These are phyloP conservation scores for Arge pagana DNA, from an alignment of 2,888 invertebrate species.

Conservation along the genomic window DNA sequence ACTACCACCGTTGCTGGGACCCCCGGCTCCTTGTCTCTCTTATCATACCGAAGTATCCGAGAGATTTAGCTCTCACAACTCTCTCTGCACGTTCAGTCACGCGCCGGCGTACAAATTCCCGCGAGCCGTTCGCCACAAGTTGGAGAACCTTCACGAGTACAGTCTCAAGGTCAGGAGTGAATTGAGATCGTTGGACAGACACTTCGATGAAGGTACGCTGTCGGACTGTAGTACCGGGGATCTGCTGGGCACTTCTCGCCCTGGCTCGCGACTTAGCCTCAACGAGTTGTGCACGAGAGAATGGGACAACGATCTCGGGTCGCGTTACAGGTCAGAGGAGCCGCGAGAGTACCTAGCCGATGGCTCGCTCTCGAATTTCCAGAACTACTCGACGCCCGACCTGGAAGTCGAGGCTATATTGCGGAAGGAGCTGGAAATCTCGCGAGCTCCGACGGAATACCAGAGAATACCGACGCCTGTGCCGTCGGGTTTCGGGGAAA, in stretches of 20 bases:
- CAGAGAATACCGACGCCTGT: conserved; percentile 50
- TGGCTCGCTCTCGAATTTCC: not conserved
- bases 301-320: conserved; percentile 15
- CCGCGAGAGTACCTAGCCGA: not conserved
- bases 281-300: conserved; percentile 21
- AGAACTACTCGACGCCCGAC: conserved; percentile 1
- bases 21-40: conserved; percentile 40
- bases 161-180: conserved; percentile 47
- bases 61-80: conserved; percentile 44
- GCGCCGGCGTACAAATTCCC: conserved; percentile 39
- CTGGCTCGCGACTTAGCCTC: conserved; percentile 40
- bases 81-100: conserved; percentile 46
- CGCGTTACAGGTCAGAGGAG: not conserved
- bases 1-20: conserved; percentile 37
- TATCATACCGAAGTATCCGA: conserved; percentile 32
- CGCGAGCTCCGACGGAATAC: conserved; percentile 32
- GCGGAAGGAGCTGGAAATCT: conserved; percentile 19
- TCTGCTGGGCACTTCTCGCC: conserved; percentile 37
- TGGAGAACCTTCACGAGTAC: conserved; percentile 53
- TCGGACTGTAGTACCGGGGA: conserved; percentile 46
- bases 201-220: conserved; percentile 40
- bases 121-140: conserved; percentile 40
- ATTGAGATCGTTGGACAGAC: conserved; percentile 41
- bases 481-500: conserved; percentile 38
- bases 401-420: conserved; percentile 26